Base-by-base conservation (phyloP, 2,888 invertebrate genomes). In the Caenorhabditis japonica region DNA sequence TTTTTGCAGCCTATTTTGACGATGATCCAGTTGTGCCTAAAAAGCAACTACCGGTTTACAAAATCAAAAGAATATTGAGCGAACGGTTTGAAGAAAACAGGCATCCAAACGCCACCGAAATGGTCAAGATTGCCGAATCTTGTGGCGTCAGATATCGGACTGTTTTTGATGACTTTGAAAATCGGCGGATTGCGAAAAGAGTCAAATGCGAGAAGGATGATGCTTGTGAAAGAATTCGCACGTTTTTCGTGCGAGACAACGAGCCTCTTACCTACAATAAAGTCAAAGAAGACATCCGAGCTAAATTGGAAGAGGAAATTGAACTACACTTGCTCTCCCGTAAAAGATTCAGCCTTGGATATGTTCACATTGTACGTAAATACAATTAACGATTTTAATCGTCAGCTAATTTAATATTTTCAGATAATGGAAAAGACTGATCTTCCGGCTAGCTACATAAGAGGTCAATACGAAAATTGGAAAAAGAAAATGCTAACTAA, bases 381-480 rank as follows among this genome's bases (percentile, higher is more conserved):
- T 23, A 21, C 21, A 7, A 23, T 23, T 5, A 43, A 4, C 8
- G 17, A 13, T 8, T 17, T 41, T 41, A 12, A 41, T 17, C 8
- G 3, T 41, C 8, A 17, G 4, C 19, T 3, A 7, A 19, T 41
- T 41, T 3, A n/a, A 7, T 17, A 17, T 19, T 19, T 43, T 43
- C 30, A 47, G 47, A 33, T 47, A 13, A 30, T 47, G 47, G 47
- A 47, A 17, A 47, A 47, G 33, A 47, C 47, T 4, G 12, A 47
- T 12, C 33, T 47, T 1, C 17, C 47, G 2, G 30, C 47, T 4
- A 17, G 17, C 7, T 47, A 33, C 12, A 33, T 47, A 10, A 25
- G 47, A 10, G 19, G 47, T 33, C 47, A 47, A 13, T 47, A 33
- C n/a, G 47, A 47, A 4, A 5, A 10, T 17, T 47, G 17, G 30